Base-by-base conservation (phyloP, 2,888 invertebrate genomes). In the Muschampia plurimacula region DNA sequence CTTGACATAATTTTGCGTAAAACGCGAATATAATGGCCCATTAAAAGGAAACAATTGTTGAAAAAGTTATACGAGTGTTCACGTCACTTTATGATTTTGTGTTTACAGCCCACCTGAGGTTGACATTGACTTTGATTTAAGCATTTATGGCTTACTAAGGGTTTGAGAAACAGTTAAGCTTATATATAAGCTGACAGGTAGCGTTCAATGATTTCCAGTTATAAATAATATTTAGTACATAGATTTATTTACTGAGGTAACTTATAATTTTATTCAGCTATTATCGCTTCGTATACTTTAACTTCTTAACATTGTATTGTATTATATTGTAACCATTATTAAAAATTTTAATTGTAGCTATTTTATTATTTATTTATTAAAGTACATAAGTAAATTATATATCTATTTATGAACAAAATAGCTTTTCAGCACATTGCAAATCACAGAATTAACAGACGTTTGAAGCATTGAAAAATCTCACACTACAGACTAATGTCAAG, bases 21-120 rank as follows among this genome's bases (percentile, higher is more conserved):
- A 93, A 91, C 91, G 87, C 89, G 89, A 88, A 91, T 91, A 92
- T 93, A 92, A 94, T 92, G 91, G 92, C 85, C 93, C 91, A 93
- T 94, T 93, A 93, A 93, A 93, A 89, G 89, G 91, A 93, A 93
- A 94, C 93, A 93, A 93, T 94, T 93, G 93, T 93, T 93, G 89
- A 93, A 94, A 94, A 94, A 93, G 92, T 94, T 92, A 92, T 91
- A 93, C 89, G 92, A 90, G 91, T 91, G 89, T 87, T 90, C 89
- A 85, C 92, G 93, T 92, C 91, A 91, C 87, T 93, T 94, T 93
- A 93, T 93, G 93, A 93, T 91, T 93, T 91, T 91, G 83, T 92
- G 92, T 92, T 93, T 91, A 93, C 88, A 87, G 88, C 90, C 85
- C 88, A 91, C 91, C 92, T 91, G 91, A 91, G 86, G 90, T 91